Percentiles rank a stretch among this genome's conserved stretches.
Evolutionary conservation across 2,888 invertebrate genomes (phyloP).

Genomic region (Heliconius cydno): DNA sequence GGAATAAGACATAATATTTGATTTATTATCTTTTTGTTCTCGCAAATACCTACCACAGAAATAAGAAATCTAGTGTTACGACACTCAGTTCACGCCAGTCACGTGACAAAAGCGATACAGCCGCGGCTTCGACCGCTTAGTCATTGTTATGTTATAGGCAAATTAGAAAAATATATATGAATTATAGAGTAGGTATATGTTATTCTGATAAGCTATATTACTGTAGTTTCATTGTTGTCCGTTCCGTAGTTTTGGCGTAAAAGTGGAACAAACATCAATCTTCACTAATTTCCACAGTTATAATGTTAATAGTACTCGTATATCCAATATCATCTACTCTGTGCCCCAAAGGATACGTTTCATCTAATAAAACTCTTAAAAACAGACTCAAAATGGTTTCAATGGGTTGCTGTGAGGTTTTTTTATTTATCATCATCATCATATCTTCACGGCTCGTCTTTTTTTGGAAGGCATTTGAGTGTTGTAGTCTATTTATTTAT

Average conservation of each 20-base stretch:
- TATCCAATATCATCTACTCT: neutral
- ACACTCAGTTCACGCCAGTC: neutral
- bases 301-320: neutral
- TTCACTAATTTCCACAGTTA: neutral
- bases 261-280: too few relatives aligned
- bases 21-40: neutral
- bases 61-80: neutral
- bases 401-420: conserved; percentile 22
- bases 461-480: neutral
- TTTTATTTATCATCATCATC: conserved; percentile 21
- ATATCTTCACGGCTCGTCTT: conserved; percentile 18
- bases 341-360: conserved; percentile 10
- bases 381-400: conserved; percentile 24
- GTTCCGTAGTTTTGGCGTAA: too few relatives aligned
- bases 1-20: too few relatives aligned
- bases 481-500: neutral
- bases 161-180: too few relatives aligned
- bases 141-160: too few relatives aligned
- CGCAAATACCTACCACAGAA: neutral
- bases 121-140: too few relatives aligned
- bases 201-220: too few relatives aligned
- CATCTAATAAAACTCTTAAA: conserved; percentile 20
- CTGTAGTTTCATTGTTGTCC: too few relatives aligned
- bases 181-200: too few relatives aligned
- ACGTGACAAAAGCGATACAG: too few relatives aligned